Evolutionary conservation across 2,797 vertebrate species (phyloP), one percentile per base, ranked within the genome.

Genomic region (Cynopterus sphinx): DNA sequence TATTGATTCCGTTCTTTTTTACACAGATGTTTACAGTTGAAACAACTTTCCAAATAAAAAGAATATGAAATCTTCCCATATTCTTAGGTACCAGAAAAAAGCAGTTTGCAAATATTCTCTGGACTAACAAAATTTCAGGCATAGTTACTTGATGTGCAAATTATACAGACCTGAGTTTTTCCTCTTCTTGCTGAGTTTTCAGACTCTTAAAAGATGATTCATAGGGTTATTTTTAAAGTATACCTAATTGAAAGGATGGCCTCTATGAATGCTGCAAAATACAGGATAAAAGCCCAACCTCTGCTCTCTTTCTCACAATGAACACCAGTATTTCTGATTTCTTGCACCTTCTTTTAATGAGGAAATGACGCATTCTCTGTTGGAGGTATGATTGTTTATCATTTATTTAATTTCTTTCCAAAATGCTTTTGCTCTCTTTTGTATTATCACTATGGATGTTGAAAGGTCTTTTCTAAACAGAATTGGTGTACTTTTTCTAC

Each of bases 401-500:
- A 13, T 55, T 77, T 89, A 82, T 92, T 96, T 90, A 65, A 57
- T 93, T 79, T 96, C 71, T 90, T 83, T 57, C 81, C 93, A 75
- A 88, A 94, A 94, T 83, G 82, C 31, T 70, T 81, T 87, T 61
- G 53, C 65, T 68, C 1, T 49, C 95, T 91, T 97, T 96, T 97
- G 70, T 87, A 71, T 81, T 75, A 85, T 93, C 97, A 67, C 84
- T 51, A 16, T 61, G 87, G 41, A 49, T 51, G 95, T 81, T 95
- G 94, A 77, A 96, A 95, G 90, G 93, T 89, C 95, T 95, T 92
- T 92, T 97, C 75, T 91, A 89, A 95, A 74, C 43, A 77, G 55
- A 87, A 61, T 67, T 49, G 77, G 77, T 65, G 59, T 94, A 71
- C 46, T 95, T 95, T 97, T 95, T 78, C 74, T 87, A 41, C 68